These are phyloP conservation scores for Sakesphorus luctuosus DNA, from an alignment of 2,113 vertebrate species.

Conservation along the genomic window DNA sequence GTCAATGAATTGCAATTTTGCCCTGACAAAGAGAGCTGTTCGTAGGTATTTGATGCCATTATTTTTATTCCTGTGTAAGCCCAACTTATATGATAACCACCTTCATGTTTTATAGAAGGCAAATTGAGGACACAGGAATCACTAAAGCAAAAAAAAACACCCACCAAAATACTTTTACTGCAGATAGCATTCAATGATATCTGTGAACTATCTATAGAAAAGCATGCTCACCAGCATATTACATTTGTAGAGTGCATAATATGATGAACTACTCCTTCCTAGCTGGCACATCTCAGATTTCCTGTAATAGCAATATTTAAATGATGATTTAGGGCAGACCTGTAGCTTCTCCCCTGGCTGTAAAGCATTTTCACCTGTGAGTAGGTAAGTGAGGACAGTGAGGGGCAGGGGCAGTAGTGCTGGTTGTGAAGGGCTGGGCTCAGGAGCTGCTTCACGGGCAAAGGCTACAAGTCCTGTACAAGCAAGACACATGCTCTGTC, in stretches of 20 bases:
- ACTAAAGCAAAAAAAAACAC: neutral
- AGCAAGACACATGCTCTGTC: fast-evolving
- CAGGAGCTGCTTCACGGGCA: too few species aligned
- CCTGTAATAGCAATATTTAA: neutral
- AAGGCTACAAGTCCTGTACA: neutral
- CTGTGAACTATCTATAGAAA: neutral
- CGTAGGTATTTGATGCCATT: neutral
- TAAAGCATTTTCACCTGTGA: neutral
- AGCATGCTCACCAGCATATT: neutral
- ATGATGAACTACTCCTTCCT: neutral
- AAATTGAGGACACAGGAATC: neutral
- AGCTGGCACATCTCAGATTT: neutral
- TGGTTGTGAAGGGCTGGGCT: neutral
- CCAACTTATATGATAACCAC: neutral
- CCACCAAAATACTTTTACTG: neutral
- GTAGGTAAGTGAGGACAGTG: neutral
- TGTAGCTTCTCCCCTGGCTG: neutral
- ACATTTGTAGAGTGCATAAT: neutral
- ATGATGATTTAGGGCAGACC: neutral
- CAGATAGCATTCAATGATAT: neutral
- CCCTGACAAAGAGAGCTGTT: neutral
- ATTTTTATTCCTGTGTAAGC: neutral
- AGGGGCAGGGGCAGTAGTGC: neutral
- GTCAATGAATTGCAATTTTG: neutral
- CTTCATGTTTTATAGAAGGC: neutral